Base-by-base conservation (phyloP, 1,140 invertebrate species). In the Temnothorax longispinosus region DNA sequence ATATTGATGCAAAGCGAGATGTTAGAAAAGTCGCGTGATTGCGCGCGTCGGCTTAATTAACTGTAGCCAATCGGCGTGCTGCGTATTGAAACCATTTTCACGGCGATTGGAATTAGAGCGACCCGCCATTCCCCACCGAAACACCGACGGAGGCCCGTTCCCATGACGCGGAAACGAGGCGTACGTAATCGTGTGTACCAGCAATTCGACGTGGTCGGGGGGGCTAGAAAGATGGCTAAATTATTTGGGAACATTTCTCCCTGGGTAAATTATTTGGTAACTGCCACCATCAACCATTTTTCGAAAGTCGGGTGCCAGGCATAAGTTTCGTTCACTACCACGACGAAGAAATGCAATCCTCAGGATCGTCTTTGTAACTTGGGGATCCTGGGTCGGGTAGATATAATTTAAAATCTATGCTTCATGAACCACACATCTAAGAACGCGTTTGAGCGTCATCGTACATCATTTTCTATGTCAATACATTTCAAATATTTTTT, bases 81-180 rank as follows among this genome's bases (percentile, higher is more conserved):
- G 75, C 72, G 90, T 52, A 72, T 52, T 89, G 88, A 93, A 93
- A 93, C 93, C 92, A 94, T 95, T 95, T 95, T 95, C 93, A 95
- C 92, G 94, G 91, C 85, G 92, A 95, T 95, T 93, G 93, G 92
- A 95, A 95, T 93, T 93, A 93, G 93, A 92, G 88, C 93, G 93
- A 60, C 56, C 65, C 13, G 38, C 32, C 27, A 27, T 27, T 27
- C 27, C 27, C 60, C 56, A 52, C 41, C 82, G 72, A 81, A 62
- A 62, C 69, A 32, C 38, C 41, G n/a, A 52, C n/a, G 72, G 88
- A 13, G 11, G 32, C 41, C 76, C 65, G 93, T 95, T 95, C 94
- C 94, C 94, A 95, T 94, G 94, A 94, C 94, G 92, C 67, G 85
- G 92, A 93, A 94, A 95, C 91, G 91, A 93, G 90, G 87, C 92